Percentiles rank a stretch among this genome's conserved stretches.
These are phyloP conservation scores for Heliconius hermathena DNA, from an alignment of 1,140 invertebrate species.

Conservation along the genomic window DNA sequence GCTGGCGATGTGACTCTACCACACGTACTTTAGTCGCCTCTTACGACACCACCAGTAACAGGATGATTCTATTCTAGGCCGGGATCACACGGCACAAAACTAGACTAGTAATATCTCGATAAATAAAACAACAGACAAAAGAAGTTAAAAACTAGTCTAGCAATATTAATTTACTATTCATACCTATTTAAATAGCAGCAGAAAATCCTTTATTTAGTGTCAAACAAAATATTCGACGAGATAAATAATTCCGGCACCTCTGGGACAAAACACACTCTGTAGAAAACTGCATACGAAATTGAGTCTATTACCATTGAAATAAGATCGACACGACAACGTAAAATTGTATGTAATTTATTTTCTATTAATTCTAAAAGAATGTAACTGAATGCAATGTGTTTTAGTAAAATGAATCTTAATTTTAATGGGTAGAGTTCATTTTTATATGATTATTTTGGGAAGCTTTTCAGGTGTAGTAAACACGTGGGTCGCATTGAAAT, in stretches of 20 bases:
- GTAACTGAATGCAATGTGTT: background rate
- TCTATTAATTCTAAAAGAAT: background rate
- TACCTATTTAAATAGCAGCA: background rate
- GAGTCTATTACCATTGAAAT: background rate
- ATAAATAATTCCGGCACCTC: conserved; percentile 6
- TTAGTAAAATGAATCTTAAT: background rate
- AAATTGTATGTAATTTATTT: conserved; percentile 3
- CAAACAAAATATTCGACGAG: background rate
- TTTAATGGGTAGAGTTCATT: background rate
- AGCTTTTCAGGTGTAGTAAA: background rate
- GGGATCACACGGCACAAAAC: too few species aligned
- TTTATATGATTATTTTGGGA: background rate
- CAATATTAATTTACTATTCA: background rate
- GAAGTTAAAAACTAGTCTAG: background rate
- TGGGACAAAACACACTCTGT: background rate
- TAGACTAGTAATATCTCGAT: too few species aligned
- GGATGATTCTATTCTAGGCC: too few species aligned
- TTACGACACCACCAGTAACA: too few species aligned
- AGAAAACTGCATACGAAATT: background rate
- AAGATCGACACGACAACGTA: background rate
- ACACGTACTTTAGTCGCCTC: too few species aligned
- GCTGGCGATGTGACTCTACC: too few species aligned
- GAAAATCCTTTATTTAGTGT: conserved; percentile 6
- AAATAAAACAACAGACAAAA: background rate
- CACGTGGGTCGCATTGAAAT: background rate